phyloP scores from a whole-genome alignment of 2,113 vertebrate species.

The Chitala chitala region DNA sequence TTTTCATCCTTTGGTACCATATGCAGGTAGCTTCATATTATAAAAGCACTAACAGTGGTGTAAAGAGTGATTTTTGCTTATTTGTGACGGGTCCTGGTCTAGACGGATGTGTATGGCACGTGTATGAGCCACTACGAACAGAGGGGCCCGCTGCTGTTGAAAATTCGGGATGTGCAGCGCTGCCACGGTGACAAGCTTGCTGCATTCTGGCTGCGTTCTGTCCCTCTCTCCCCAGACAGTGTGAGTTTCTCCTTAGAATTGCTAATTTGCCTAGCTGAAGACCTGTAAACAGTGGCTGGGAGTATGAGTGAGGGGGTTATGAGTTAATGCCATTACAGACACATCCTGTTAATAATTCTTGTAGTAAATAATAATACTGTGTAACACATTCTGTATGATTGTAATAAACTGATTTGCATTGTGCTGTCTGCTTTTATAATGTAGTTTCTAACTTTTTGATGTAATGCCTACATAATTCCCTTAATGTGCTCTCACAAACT shows the following conservation, averaged over 20 bases:
- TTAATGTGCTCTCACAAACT: not conserved
- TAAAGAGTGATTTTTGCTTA: not conserved
- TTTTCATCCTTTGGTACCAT: not conserved
- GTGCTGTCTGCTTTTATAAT: not conserved
- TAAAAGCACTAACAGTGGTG: not conserved
- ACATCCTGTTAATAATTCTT: not conserved
- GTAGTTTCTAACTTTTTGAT: too few species aligned
- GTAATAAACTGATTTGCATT: not conserved
- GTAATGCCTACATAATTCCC: not conserved
- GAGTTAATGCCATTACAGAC: not conserved
- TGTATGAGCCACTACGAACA: conserved; percentile 69
- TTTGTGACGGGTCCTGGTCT: not conserved
- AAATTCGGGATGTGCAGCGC: conserved; percentile 65
- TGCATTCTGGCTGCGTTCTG: conserved; percentile 59
- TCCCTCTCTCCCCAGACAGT: conserved; percentile 49
- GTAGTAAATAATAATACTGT: not conserved
- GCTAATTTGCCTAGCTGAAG: not conserved
- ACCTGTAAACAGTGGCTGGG: not conserved
- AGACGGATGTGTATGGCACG: conserved; percentile 73
- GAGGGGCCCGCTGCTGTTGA: conserved; percentile 55
- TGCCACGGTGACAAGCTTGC: conserved; percentile 61
- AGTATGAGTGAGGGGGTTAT: not conserved
- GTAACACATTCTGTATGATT: not conserved
- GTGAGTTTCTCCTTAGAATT: conserved; percentile 48
- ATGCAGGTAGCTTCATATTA: not conserved